These are phyloP conservation scores for Anoura caudifer DNA, from an alignment of 2,113 vertebrate genomes.

Conservation along the genomic window DNA sequence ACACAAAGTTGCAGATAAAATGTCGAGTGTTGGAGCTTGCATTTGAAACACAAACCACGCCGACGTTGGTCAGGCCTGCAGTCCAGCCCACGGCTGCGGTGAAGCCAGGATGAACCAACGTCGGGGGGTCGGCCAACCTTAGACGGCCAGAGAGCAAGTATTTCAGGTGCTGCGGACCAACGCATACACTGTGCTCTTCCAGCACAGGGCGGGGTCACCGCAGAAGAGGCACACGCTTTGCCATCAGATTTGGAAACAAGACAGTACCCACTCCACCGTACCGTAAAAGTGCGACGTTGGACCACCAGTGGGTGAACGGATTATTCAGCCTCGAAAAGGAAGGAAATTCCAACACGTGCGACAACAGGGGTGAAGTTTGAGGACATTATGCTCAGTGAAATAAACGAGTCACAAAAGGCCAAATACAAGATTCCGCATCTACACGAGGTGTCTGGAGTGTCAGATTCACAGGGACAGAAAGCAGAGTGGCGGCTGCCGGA, in stretches of 20 bases:
- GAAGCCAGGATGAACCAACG: neutral
- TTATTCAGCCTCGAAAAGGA: neutral
- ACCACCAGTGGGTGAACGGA: too few relatives aligned
- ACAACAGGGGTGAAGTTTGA: fast-evolving
- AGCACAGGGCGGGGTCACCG: neutral
- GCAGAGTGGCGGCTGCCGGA: neutral
- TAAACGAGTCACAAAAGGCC: neutral
- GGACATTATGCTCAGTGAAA: neutral
- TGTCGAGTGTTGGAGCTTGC: neutral
- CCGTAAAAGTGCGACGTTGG: too few relatives aligned
- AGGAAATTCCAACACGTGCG: neutral
- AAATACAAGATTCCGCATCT: neutral
- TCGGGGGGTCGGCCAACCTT: neutral
- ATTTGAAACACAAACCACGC: neutral
- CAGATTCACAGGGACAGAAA: neutral
- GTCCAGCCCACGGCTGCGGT: neutral
- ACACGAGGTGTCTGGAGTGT: fast-evolving
- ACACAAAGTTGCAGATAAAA: neutral
- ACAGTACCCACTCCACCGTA: too few relatives aligned
- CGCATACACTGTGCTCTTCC: neutral
- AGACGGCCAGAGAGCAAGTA: neutral
- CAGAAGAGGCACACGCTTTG: fast-evolving
- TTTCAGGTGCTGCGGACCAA: neutral
- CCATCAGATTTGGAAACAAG: neutral
- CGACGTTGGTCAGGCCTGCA: fast-evolving